Base-by-base conservation (phyloP, 2,888 invertebrate genomes). In the Marronus borbonicus region DNA sequence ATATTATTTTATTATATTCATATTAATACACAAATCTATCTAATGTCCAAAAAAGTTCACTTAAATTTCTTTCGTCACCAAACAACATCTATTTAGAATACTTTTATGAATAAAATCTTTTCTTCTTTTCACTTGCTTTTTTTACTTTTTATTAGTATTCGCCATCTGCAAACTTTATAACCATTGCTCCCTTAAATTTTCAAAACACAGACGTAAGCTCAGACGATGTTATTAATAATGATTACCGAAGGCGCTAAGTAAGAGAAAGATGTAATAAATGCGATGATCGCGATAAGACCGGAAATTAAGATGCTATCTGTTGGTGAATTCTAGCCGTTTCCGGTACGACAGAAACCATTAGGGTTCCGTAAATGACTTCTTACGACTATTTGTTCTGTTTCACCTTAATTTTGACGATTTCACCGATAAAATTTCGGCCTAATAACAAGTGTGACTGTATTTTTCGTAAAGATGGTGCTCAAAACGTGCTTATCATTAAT, bases 341-440 rank as follows among this genome's bases (percentile, higher is more conserved):
- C 81, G 80, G 81, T 78, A 78, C 58, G 78, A 76, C 79, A 69
- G 78, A 76, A 77, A 77, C 81, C 79, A 80, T 81, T 80, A 81
- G 65, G 72, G 69, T 77, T 78, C 74, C 65, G 79, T 78, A 83
- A 83, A 82, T 82, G 81, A 79, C 80, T 80, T 79, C 80, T 80
- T 81, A 81, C 81, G 80, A 81, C 80, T 80, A 81, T 78, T 80
- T 82, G 80, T 80, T 81, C 80, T 81, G 10, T 60, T 79, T 79
- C 70, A 79, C 77, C 81, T 70, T 80, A 81, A 82, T 81, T 58
- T 78, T 78, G 76, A 52, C 74, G 79, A 81, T 79, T 74, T 50
- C 31, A 52, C 10, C 55, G 76, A 76, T 76, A 76, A 65, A 24
- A 31, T 20, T 66, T 31, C 36, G 64, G 50, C 39, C 36, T 66